Evolutionary conservation across 2,797 vertebrate genomes (phyloP), one percentile per base, ranked within the genome.

Genomic region (Arnoldichthys spilopterus): DNA sequence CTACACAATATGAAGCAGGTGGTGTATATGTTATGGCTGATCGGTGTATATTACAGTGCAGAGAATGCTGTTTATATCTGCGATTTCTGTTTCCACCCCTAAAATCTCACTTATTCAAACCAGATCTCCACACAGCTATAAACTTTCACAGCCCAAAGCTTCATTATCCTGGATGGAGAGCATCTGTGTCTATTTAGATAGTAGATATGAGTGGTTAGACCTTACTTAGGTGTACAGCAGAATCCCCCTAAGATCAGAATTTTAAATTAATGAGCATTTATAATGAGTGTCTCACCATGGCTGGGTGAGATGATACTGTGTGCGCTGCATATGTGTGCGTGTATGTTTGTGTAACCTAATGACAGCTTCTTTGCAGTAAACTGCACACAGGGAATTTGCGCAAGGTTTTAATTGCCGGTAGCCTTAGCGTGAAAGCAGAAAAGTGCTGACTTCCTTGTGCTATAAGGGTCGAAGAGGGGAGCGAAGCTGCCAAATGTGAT

Each of bases 401-500:
- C 18, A 62, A 77, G 77, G 30, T 75, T 82, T 77, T 82, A 85
- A 85, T 85, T 80, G 77, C 71, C 15, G 34, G 26, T 71, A 68
- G 28, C n/a, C 32, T 71, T 54, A 20, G 72, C 34, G 61, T 70
- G 28, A 72, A 74, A 43, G 22, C 58, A 58, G 18, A 49, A 72
- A 80, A 82, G 76, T 77, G 77, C 77, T 77, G 70, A 79, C 34
- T 78, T 74, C 58, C 20, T 62, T 12, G 73, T 84, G 74, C 56
- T 62, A 32, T 54, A 79, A 72, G 78, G 69, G 71, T 84, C 26
- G 56, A 56, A 4, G 74, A 76, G 74, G 69, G 62, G 81, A 69
- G 59, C 75, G 68, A 53, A 62, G 64, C 64, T 85, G 82, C 68
- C 82, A 80, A 72, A 20, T 30, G 53, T 86, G 80, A 86, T 86